These are phyloP conservation scores for Branchinecta lindahli DNA, from an alignment of 1,140 invertebrate species.

Conservation along the genomic window DNA sequence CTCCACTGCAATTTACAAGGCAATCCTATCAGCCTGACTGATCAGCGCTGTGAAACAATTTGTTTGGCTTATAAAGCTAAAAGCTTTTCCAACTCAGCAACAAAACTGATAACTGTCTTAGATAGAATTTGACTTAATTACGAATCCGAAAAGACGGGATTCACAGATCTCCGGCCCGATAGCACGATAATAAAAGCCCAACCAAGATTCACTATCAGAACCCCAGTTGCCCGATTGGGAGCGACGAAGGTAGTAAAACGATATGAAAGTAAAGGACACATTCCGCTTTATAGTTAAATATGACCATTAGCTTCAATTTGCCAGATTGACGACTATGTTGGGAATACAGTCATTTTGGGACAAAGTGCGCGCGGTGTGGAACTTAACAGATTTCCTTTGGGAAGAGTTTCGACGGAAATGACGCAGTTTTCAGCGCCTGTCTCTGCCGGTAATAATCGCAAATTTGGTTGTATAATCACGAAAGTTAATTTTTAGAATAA, in stretches of 20 bases:
- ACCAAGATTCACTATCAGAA: background rate
- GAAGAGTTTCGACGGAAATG: too few species aligned
- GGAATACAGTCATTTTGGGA: too few species aligned
- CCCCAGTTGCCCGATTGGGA: background rate
- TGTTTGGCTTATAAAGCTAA: constrained; percentile 11
- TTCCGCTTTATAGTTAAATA: too few species aligned
- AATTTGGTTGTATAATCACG: too few species aligned
- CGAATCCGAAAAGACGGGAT: constrained; percentile 3
- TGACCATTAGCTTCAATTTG: too few species aligned
- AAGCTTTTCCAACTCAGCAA: constrained; percentile 8
- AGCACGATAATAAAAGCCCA: constrained; percentile 5
- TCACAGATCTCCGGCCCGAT: background rate
- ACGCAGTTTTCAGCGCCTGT: too few species aligned
- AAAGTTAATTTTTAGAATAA: too few species aligned
- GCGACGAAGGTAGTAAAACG: background rate
- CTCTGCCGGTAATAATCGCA: too few species aligned
- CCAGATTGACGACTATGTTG: too few species aligned
- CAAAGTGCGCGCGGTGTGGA: too few species aligned
- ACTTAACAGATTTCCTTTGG: too few species aligned
- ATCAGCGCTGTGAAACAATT: constrained; percentile 4
- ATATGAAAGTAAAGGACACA: too few species aligned
- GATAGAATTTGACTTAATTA: constrained; percentile 6
- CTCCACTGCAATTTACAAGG: constrained; percentile 2
- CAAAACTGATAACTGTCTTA: background rate
- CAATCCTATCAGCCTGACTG: background rate